These are phyloP conservation scores for Paracanthobrama guichenoti DNA, from an alignment of 2,113 vertebrate genomes.

Conservation along the genomic window DNA sequence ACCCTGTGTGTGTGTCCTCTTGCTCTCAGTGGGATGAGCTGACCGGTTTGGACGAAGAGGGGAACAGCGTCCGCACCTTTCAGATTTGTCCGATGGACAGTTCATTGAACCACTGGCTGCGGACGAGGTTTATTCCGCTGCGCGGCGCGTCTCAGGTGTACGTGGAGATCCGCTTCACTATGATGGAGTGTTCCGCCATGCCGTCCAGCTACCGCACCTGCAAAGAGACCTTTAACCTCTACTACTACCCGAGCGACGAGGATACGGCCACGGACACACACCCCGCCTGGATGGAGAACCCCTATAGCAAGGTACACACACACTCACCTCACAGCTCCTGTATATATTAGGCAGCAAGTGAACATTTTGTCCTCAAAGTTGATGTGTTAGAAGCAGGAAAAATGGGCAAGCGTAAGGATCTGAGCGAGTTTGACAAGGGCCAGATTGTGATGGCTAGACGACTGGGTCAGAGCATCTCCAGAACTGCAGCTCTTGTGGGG, in stretches of 20 bases:
- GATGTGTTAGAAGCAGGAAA: too few relatives aligned
- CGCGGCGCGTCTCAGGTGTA: constrained; percentile 75
- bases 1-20: too few relatives aligned
- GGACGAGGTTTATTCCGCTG: constrained; percentile 76
- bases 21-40: constrained; percentile 82
- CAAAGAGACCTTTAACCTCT: constrained; percentile 85
- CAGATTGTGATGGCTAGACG: too few relatives aligned
- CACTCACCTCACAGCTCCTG: too few relatives aligned
- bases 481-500: too few relatives aligned
- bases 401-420: too few relatives aligned
- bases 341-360: too few relatives aligned
- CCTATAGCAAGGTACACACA: constrained; percentile 73
- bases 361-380: too few relatives aligned
- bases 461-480: too few relatives aligned
- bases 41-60: constrained; percentile 80
- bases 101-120: constrained; percentile 78
- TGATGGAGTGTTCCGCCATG: constrained; percentile 82
- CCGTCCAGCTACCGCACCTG: constrained; percentile 69
- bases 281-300: constrained; percentile 84
- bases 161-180: constrained; percentile 82
- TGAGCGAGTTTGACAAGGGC: too few relatives aligned
- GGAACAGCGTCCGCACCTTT: constrained; percentile 80
- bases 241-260: constrained; percentile 69
- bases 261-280: constrained; percentile 74
- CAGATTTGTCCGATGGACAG: constrained; percentile 76